Evolutionary conservation across 2,113 vertebrate genomes (phyloP).

Genomic region (Burhinus bistriatus): DNA sequence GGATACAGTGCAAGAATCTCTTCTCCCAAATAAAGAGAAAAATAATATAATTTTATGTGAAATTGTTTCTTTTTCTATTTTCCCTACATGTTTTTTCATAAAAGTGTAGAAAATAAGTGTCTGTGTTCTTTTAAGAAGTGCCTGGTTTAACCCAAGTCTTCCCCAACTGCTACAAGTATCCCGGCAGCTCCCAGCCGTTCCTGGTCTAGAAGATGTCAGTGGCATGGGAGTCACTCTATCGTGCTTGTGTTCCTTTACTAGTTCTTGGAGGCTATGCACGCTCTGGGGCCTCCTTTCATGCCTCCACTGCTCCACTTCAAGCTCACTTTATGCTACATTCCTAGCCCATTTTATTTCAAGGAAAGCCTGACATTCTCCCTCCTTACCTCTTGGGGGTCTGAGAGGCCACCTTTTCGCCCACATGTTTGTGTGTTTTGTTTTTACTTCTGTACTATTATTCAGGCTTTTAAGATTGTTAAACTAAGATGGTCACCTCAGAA

Average conservation of each 20-base stretch:
- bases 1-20: not conserved
- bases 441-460: not conserved
- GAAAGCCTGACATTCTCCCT: not conserved
- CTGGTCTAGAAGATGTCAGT: not conserved
- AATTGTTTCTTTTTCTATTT: not conserved
- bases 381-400: not conserved
- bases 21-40: not conserved
- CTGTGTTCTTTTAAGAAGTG: not conserved
- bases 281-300: not conserved
- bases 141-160: not conserved
- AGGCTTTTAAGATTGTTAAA: not conserved
- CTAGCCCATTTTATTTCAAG: not conserved
- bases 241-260: not conserved
- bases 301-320: not conserved
- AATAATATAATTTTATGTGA: not conserved
- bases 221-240: accelerated
- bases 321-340: not conserved
- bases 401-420: not conserved
- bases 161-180: not conserved
- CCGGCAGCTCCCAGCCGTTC: not conserved
- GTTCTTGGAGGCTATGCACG: not conserved
- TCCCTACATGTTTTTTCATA: not conserved
- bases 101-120: not conserved
- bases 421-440: not conserved
- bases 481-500: not conserved